A percentile compares a stretch with the other conserved stretches of the same genome.
Evolutionary conservation across 2,113 vertebrate species (phyloP).

Genomic region (Herpailurus yagouaroundi): DNA sequence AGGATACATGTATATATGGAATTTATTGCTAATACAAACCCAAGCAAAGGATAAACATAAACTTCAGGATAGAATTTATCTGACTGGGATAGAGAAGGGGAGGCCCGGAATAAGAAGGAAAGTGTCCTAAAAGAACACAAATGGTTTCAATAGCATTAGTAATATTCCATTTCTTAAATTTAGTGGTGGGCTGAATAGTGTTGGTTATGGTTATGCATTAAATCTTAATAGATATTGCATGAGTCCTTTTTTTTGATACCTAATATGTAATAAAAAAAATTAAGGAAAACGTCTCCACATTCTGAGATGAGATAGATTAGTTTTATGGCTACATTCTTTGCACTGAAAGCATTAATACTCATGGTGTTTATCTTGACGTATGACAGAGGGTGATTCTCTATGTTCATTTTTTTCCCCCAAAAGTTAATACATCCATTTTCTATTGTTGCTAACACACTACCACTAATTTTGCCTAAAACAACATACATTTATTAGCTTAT

Average conservation of each 20-base stretch:
- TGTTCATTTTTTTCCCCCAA: background rate
- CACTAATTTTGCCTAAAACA: background rate
- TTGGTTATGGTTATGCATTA: background rate
- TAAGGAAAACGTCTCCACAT: background rate
- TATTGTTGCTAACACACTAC: background rate
- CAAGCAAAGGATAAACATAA: constrained; percentile 15
- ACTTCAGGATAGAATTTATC: background rate
- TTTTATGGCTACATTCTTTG: background rate
- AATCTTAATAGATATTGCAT: background rate
- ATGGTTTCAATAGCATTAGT: background rate
- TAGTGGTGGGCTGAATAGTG: background rate
- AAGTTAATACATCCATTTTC: background rate
- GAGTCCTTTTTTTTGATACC: background rate
- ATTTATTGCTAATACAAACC: constrained; percentile 10
- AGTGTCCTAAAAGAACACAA: background rate
- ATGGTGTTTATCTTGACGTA: background rate
- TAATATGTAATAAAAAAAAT: background rate
- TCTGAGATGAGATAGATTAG: background rate
- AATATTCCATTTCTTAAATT: background rate
- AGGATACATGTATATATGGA: background rate
- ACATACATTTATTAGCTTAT: background rate
- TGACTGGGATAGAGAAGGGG: background rate
- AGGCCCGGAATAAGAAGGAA: background rate
- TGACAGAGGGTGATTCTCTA: background rate
- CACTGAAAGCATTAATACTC: background rate